Conservation (phyloP, 2,888 invertebrate genomes). For the Autographa pulchrina region DNA sequence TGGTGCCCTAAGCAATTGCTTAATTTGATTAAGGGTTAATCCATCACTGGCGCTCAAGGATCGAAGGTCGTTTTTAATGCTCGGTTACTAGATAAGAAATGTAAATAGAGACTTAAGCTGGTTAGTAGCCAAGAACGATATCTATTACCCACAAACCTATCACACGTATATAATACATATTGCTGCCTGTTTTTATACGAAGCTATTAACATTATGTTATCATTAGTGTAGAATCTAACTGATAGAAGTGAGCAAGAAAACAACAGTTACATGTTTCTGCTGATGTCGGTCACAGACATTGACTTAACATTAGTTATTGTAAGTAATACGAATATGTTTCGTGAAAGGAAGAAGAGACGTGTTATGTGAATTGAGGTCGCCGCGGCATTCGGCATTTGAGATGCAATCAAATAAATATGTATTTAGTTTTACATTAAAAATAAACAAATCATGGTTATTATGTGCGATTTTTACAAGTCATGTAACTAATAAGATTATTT, state of each 20-base stretch:
- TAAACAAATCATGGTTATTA: neutral
- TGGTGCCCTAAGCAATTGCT: no score
- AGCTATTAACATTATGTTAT: constrained; percentile 14
- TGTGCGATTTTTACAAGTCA: no score
- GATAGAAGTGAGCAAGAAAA: constrained; percentile 7
- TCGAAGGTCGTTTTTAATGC: constrained; percentile 41
- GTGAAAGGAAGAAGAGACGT: constrained; percentile 47
- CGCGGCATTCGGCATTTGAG: constrained; percentile 36
- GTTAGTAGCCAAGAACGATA: neutral
- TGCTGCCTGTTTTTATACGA: constrained; percentile 2
- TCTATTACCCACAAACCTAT: neutral
- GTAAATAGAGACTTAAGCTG: constrained; percentile 17
- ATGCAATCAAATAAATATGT: constrained; percentile 35
- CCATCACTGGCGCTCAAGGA: constrained; percentile 32
- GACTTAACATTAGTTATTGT: constrained; percentile 19
- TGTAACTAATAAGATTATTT: neutral
- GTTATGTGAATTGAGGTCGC: constrained; percentile 46
- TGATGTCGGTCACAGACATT: constrained; percentile 12
- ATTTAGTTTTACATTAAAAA: neutral
- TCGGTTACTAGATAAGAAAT: constrained; percentile 16
- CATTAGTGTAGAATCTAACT: neutral
- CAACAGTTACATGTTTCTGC: constrained; percentile 7
- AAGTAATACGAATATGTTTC: constrained; percentile 29
- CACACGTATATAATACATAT: constrained; percentile 30
- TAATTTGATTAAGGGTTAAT: no score